Evolutionary conservation across 2,113 vertebrate genomes (phyloP).

Genomic region (Cavia porcellus): DNA sequence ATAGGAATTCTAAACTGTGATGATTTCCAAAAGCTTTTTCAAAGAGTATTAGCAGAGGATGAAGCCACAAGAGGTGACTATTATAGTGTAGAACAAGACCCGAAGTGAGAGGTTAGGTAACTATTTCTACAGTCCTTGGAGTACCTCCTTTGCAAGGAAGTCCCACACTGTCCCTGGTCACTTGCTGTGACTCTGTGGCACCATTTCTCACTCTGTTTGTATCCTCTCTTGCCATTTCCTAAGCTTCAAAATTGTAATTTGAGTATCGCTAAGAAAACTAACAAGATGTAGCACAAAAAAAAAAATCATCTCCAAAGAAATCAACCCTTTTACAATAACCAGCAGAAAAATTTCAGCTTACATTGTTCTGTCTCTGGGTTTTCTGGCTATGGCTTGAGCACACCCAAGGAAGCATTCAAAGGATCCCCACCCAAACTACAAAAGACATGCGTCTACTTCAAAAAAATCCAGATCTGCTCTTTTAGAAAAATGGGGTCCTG

Average conservation of each 20-base stretch:
- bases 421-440: not conserved
- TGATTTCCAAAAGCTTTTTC: not conserved
- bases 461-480: conserved; percentile 12
- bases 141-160: not conserved
- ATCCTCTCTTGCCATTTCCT: not conserved
- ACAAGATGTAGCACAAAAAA: conserved; percentile 15
- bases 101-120: not conserved
- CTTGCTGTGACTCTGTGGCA: not conserved
- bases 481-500: not conserved
- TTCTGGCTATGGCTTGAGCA: conserved; percentile 27
- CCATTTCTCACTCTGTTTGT: not conserved
- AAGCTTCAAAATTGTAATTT: not conserved
- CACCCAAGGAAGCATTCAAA: not conserved
- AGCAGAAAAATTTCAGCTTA: not conserved
- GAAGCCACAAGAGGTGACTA: not conserved
- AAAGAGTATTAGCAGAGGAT: not conserved
- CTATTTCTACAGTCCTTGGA: not conserved
- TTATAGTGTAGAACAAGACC: not conserved
- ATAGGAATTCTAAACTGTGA: not conserved
- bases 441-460: not conserved
- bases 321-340: not conserved
- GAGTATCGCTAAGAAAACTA: not conserved
- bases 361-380: not conserved
- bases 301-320: not conserved
- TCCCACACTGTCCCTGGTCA: not conserved